These are phyloP conservation scores for Sicus ferrugineus DNA, from an alignment of 2,888 invertebrate genomes.

Conservation along the genomic window DNA sequence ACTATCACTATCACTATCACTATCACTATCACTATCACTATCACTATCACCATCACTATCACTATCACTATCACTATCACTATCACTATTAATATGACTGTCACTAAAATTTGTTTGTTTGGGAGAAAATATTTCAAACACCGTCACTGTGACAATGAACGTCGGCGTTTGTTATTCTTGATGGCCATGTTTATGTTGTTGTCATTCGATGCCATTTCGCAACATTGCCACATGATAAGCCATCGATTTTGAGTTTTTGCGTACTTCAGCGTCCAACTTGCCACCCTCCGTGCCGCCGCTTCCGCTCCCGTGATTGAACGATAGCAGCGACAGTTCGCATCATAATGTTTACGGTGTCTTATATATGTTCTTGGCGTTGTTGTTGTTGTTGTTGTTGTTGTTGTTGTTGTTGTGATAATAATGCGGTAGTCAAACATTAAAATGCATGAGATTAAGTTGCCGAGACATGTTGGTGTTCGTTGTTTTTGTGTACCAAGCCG, in stretches of 20 bases:
- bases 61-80: no score
- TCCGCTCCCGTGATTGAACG: neutral
- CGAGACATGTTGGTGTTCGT: constrained; percentile 1
- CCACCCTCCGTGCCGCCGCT: neutral
- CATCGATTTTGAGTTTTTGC: neutral
- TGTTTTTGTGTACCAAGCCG: neutral
- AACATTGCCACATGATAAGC: constrained; percentile 1
- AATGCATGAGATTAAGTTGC: constrained; percentile 16
- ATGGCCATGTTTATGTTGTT: no score
- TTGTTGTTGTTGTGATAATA: constrained; percentile 19
- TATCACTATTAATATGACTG: no score
- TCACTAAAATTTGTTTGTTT: no score
- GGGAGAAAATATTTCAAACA: no score
- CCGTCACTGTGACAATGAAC: no score
- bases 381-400: no score
- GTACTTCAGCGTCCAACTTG: neutral
- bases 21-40: no score
- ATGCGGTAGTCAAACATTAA: constrained; percentile 11
- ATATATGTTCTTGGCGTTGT: constrained; percentile 11
- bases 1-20: no score
- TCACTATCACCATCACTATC: no score
- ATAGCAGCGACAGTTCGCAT: constrained; percentile 1
- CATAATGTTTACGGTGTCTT: neutral
- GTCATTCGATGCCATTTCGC: neutral
- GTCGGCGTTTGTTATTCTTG: no score